Conservation (phyloP, 2,797 vertebrate species). For the Etheostoma perlongum region DNA sequence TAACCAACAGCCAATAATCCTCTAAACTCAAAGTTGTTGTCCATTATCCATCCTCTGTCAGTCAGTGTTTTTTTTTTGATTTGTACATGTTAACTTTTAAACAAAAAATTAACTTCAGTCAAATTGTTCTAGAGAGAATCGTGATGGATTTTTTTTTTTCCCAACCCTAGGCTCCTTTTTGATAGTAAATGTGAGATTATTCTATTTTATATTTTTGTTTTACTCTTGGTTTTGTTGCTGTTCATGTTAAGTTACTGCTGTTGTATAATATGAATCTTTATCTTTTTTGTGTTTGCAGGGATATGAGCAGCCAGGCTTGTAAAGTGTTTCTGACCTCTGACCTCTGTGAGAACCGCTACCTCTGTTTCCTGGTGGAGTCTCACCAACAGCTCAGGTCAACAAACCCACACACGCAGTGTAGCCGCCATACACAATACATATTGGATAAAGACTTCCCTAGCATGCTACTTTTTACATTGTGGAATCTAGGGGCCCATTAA, state of each 20-base stretch:
- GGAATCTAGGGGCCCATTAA: not conserved
- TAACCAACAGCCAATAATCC: no score
- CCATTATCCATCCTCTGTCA: no score
- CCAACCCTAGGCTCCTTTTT: no score
- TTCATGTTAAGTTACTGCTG: not conserved
- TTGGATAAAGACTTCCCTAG: not conserved
- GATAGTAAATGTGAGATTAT: not conserved
- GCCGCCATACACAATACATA: not conserved
- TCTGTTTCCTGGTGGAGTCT: constrained; percentile 96
- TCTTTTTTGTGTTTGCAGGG: constrained; percentile 77
- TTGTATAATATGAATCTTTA: not conserved
- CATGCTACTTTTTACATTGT: not conserved
- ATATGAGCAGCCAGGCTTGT: constrained; percentile 94
- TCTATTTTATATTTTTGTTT: not conserved
- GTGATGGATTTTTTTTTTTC: no score
- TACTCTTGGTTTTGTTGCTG: not conserved
- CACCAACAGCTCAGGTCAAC: constrained; percentile 93
- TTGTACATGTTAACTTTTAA: no score
- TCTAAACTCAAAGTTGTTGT: no score
- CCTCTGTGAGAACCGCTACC: constrained; percentile 93
- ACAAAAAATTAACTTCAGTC: no score
- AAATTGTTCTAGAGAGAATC: no score
- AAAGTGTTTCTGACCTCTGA: constrained; percentile 97
- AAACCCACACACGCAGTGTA: not conserved
- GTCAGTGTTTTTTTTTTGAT: no score